Conservation (phyloP, 2,888 invertebrate genomes). For the Ptychoptera contaminata region DNA sequence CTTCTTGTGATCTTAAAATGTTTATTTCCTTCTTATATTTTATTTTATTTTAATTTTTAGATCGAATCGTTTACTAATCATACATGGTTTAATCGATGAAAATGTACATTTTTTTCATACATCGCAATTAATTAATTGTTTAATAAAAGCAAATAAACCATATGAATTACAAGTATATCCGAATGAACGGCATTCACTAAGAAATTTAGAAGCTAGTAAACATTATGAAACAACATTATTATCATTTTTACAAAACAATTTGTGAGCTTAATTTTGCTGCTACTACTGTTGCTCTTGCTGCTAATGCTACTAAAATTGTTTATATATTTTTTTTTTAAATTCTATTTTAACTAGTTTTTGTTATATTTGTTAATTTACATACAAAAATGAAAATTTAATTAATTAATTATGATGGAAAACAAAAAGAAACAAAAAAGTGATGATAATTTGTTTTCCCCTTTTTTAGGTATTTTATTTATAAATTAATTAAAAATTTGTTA, state of each 20-base stretch:
- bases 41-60: conserved; percentile 27
- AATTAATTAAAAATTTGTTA: too few species aligned
- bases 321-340: too few species aligned
- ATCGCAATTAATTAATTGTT: conserved; percentile 72
- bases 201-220: conserved; percentile 85
- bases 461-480: too few species aligned
- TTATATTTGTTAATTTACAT: too few species aligned
- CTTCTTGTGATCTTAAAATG: neutral
- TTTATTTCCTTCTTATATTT: neutral
- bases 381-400: too few species aligned
- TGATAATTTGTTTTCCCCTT: too few species aligned
- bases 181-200: conserved; percentile 87
- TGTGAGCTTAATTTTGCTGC: conserved; percentile 33
- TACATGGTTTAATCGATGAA: conserved; percentile 96
- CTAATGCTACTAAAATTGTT: too few species aligned
- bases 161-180: conserved; percentile 92
- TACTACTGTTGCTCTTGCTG: too few species aligned
- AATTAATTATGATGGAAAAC: too few species aligned
- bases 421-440: too few species aligned
- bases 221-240: conserved; percentile 92
- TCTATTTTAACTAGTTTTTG: too few species aligned
- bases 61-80: conserved; percentile 79
- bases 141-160: conserved; percentile 90
- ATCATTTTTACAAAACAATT: conserved; percentile 74
- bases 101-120: conserved; percentile 98